Evolutionary conservation across 2,888 invertebrate species (phyloP), one percentile per base, ranked within the genome.

Genomic region (Chymomyza amoena): DNA sequence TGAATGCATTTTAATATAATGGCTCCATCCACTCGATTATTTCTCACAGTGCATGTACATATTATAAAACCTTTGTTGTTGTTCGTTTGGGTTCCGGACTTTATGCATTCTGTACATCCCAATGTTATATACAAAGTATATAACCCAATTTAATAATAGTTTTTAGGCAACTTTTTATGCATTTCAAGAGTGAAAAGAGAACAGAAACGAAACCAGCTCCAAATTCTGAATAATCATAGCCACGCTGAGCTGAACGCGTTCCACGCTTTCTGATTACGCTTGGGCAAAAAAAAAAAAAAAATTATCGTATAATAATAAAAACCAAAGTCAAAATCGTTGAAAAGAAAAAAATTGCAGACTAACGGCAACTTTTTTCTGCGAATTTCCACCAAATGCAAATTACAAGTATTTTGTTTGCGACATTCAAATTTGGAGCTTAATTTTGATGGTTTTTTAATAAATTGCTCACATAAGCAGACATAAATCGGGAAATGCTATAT

Each of bases 221-320:
- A 68, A 78, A 79, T 73, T 68, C 71, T 68, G 68, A 69, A 76
- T 80, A 75, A 82, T 82, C 72, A 77, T 77, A 79, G 80, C 75
- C 77, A 74, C 70, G 83, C 80, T 75, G 73, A 57, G 70, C 69
- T 78, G 80, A 73, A 69, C 69, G 69, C 69, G 63, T 63, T 64
- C 71, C 63, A 79, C 80, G 79, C 80, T 80, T 78, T 80, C 79
- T 79, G 78, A 76, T 66, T 80, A 64, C 57, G 69, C 62, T 18
- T 54, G 2, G n/a, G n/a, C n/a, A n/a, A n/a, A n/a, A n/a, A 5
- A 1, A 54, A 16, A 54, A 16, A 54, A 54, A 54, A 5, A 54
- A 15, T 18, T 54, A 2, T 15, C 9, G 16, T 9, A 54, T 54
- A 16, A 9, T 18, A 16, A 54, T 9, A 5, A 18, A 54, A 54